phyloP scores from a whole-genome alignment of 1,140 invertebrate species.

The Anastatus disparis region DNA sequence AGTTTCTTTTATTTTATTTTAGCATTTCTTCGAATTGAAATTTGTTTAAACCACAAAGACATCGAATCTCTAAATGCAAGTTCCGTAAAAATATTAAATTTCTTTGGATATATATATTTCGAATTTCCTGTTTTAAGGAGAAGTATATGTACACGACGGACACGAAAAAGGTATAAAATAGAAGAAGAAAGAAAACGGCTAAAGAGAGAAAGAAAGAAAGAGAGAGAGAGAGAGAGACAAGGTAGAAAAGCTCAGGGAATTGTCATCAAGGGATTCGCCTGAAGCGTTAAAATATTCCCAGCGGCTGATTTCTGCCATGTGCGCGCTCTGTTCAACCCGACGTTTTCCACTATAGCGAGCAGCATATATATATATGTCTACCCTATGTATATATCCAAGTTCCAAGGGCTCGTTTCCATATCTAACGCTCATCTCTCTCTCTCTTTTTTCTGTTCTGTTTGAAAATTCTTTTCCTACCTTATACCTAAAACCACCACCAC shows the following conservation, averaged over 20 bases:
- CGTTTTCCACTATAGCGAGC: conserved; percentile 7
- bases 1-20: too few relatives aligned
- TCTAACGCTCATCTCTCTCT: conserved; percentile 35
- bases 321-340: conserved; percentile 33
- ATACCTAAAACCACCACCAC: background rate
- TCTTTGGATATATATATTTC: too few relatives aligned
- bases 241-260: conserved; percentile 48
- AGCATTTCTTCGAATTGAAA: too few relatives aligned
- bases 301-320: conserved; percentile 51
- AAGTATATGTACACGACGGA: too few relatives aligned
- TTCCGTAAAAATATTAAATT: too few relatives aligned
- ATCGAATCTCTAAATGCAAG: too few relatives aligned
- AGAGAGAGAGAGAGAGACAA: conserved; percentile 21
- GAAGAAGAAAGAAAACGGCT: background rate
- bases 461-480: conserved; percentile 19
- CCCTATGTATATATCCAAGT: too few relatives aligned
- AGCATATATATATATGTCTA: too few relatives aligned
- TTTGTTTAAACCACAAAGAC: too few relatives aligned
- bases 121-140: too few relatives aligned
- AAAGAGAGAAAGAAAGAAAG: background rate
- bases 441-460: conserved; percentile 10
- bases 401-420: conserved; percentile 47
- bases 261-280: conserved; percentile 56
- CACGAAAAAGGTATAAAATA: too few relatives aligned
- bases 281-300: conserved; percentile 56